phyloP scores from a whole-genome alignment of 2,888 invertebrate species.

The Drosophila stalkeri region DNA sequence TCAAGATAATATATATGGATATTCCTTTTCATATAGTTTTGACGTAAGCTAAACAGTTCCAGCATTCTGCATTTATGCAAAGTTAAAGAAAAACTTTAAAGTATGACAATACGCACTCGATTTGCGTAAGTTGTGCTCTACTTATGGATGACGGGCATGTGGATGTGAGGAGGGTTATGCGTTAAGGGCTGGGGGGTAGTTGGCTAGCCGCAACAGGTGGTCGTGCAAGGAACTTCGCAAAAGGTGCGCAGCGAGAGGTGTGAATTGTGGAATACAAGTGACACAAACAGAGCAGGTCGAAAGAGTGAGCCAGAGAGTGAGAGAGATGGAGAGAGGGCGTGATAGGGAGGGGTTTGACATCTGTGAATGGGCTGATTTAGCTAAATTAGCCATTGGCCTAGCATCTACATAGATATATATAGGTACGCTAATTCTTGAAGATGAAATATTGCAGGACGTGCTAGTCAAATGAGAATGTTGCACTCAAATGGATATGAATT shows the following conservation, averaged over 20 bases:
- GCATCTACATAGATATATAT: not conserved
- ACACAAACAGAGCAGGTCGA: not conserved
- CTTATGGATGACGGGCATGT: not conserved
- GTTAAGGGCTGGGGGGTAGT: not conserved
- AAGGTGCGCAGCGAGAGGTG: slow-evolving; percentile 22
- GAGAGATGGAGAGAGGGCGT: not conserved
- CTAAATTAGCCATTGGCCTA: slow-evolving; percentile 6
- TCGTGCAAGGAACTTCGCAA: slow-evolving; percentile 4
- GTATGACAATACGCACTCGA: slow-evolving; percentile 3
- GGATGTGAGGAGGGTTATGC: not conserved
- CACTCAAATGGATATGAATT: slow-evolving; percentile 32
- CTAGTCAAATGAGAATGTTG: slow-evolving; percentile 32
- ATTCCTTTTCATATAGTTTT: not conserved
- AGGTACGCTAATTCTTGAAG: not conserved
- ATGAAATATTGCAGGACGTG: slow-evolving; percentile 13
- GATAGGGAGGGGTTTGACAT: not conserved
- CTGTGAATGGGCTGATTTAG: slow-evolving; percentile 3
- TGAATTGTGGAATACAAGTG: not conserved
- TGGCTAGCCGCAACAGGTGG: slow-evolving; percentile 25
- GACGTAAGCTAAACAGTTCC: not conserved
- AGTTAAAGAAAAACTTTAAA: not conserved
- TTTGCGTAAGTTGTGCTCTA: not conserved
- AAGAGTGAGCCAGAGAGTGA: not conserved
- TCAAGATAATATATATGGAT: no score
- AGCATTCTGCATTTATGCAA: not conserved